phyloP scores from a whole-genome alignment of 2,888 invertebrate species.

The Drosophila pseudotakahashii region DNA sequence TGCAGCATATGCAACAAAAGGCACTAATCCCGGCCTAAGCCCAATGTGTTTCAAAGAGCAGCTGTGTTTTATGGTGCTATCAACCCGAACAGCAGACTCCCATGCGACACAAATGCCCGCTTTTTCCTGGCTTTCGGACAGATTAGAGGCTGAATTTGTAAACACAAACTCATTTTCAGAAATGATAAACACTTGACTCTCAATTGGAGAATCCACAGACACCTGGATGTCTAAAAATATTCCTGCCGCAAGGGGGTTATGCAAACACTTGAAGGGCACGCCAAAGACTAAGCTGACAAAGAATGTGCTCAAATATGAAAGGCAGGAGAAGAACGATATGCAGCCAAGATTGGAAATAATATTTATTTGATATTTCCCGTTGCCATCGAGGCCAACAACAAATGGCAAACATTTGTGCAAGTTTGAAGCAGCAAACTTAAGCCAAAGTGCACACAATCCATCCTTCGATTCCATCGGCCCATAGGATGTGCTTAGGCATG shows the following conservation, averaged over 20 bases:
- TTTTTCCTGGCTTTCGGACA: slow-evolving; percentile 20
- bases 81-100: slow-evolving; percentile 10
- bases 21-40: slow-evolving; percentile 69
- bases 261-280: slow-evolving; percentile 6
- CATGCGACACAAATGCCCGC: background rate
- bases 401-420: slow-evolving; percentile 54
- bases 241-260: slow-evolving; percentile 19
- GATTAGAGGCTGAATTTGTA: slow-evolving; percentile 26
- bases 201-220: slow-evolving; percentile 22
- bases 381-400: slow-evolving; percentile 37
- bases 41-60: slow-evolving; percentile 49
- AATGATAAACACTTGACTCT: slow-evolving; percentile 47
- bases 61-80: slow-evolving; percentile 50
- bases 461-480: background rate
- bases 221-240: slow-evolving; percentile 31
- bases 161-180: slow-evolving; percentile 16
- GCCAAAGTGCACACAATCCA: slow-evolving; percentile 52
- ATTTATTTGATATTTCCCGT: slow-evolving; percentile 76
- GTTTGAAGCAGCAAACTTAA: slow-evolving; percentile 60
- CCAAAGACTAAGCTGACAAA: slow-evolving; percentile 26
- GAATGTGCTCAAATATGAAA: slow-evolving; percentile 23
- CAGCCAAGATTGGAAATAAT: slow-evolving; percentile 60
- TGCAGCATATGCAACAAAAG: slow-evolving; percentile 59
- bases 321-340: slow-evolving; percentile 28
- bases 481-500: slow-evolving; percentile 71